Evolutionary conservation across 2,888 invertebrate species (phyloP).

Genomic region (Eupsilia transversa): DNA sequence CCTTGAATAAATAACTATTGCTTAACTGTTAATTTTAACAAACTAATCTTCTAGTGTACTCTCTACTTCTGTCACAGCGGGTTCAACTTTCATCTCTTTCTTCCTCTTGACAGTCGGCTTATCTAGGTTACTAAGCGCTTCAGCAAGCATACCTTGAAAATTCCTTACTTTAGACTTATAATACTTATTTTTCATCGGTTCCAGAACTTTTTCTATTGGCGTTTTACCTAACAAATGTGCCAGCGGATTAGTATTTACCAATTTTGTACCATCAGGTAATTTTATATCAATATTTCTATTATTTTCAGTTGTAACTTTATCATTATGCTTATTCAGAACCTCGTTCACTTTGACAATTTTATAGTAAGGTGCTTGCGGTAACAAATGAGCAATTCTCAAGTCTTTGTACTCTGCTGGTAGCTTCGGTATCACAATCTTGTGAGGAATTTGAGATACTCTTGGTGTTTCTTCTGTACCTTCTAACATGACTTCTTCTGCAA

Average conservation of each 20-base stretch:
- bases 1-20: too few species aligned
- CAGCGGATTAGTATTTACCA: conserved; percentile 82
- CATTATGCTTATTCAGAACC: conserved; percentile 52
- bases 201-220: conserved; percentile 69
- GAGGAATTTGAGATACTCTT: conserved; percentile 55
- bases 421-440: conserved; percentile 77
- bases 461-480: conserved; percentile 73
- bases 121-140: conserved; percentile 76
- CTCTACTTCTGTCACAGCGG: not conserved
- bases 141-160: conserved; percentile 75
- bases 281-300: conserved; percentile 52
- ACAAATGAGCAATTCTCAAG: conserved; percentile 80
- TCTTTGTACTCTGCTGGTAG: conserved; percentile 72
- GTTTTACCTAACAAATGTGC: conserved; percentile 80
- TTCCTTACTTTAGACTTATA: conserved; percentile 75
- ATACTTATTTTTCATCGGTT: conserved; percentile 71
- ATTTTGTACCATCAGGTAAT: conserved; percentile 79
- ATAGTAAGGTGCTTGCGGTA: conserved; percentile 81
- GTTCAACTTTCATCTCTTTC: conserved; percentile 10
- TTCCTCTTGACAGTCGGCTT: conserved; percentile 40
- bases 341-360: conserved; percentile 84
- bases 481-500: conserved; percentile 82
- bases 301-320: not conserved
- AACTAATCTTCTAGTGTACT: not conserved
- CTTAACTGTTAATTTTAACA: not conserved